Base-by-base conservation (phyloP, 1,140 invertebrate genomes). In the Adelges cooleyi region DNA sequence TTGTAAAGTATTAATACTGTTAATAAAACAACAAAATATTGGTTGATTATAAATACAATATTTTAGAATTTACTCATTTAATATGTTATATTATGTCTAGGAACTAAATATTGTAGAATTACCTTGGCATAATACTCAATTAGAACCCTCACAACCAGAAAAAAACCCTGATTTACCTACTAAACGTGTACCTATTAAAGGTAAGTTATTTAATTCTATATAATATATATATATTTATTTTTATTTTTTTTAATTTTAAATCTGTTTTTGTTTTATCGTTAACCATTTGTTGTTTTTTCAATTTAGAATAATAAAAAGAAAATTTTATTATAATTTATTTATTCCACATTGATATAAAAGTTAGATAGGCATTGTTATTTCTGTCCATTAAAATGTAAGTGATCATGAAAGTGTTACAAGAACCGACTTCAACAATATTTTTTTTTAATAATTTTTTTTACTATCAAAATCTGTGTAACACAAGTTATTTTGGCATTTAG, bases 131-230 rank as follows among this genome's bases (percentile, higher is more conserved):
- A 75, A 80, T 22, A 75, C 74, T 68, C 78, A 79, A 48, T 77
- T 78, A 17, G 75, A 78, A 76, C 65, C 75, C 78, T 68, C 71
- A 75, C 18, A 76, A 70, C 71, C 77, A 70, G 77, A 83, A 78
- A 78, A 77, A 70, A 82, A 85, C 72, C 80, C 84, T 18, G 82
- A 82, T 67, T 84, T 85, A 8, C 84, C 85, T 23, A 81, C 79
- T 20, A 89, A 88, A 77, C 77, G 87, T 67, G 84, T 86, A 3
- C 87, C 87, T 20, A 89, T 90, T 17, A 84, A 85, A 81, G 87
- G 85, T 87, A 77, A 71, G 72, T 66, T 23, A 38, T 59, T n/a
- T n/a, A n/a, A n/a, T n/a, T n/a, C n/a, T 59, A 33, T 36, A 20
- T 5, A 6, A 56, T 17, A 33, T 33, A 6, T 33, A 33, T 33